Conservation (phyloP, 2,888 invertebrate species). For the Noctua comes region DNA sequence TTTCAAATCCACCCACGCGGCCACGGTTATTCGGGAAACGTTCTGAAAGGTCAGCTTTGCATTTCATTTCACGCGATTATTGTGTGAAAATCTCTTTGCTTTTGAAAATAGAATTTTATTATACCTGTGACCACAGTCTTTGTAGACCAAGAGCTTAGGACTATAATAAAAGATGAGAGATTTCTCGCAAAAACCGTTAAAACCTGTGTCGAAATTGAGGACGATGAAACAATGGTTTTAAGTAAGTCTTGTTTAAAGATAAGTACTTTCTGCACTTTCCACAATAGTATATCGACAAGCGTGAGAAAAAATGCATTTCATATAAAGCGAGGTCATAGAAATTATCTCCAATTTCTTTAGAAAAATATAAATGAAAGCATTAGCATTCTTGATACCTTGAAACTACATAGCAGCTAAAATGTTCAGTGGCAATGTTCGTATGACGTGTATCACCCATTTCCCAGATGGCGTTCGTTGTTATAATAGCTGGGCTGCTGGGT, state of each 20-base stretch:
- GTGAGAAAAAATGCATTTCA: constrained; percentile 21
- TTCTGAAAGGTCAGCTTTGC: constrained; percentile 70
- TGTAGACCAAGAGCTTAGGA: neutral
- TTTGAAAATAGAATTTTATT: constrained; percentile 26
- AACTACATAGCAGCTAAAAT: constrained; percentile 9
- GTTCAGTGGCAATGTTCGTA: constrained; percentile 14
- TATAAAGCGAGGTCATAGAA: constrained; percentile 11
- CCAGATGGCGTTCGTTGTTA: constrained; percentile 33
- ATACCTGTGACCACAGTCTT: neutral
- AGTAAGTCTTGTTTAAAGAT: neutral
- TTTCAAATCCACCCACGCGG: constrained; percentile 48
- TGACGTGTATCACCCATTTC: constrained; percentile 40
- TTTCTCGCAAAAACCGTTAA: neutral
- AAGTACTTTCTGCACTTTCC: neutral
- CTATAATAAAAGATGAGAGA: neutral
- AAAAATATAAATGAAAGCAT: constrained; percentile 7
- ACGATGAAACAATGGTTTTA: neutral
- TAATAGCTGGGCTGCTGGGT: constrained; percentile 24
- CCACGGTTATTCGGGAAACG: constrained; percentile 27
- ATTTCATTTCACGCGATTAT: constrained; percentile 65
- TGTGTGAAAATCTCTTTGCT: constrained; percentile 44
- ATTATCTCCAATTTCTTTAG: neutral
- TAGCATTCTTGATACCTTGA: neutral
- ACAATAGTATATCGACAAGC: constrained; percentile 18
- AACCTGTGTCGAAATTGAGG: neutral